Base-by-base conservation (phyloP, 2,888 invertebrate genomes). In the Diarsia dahlii region DNA sequence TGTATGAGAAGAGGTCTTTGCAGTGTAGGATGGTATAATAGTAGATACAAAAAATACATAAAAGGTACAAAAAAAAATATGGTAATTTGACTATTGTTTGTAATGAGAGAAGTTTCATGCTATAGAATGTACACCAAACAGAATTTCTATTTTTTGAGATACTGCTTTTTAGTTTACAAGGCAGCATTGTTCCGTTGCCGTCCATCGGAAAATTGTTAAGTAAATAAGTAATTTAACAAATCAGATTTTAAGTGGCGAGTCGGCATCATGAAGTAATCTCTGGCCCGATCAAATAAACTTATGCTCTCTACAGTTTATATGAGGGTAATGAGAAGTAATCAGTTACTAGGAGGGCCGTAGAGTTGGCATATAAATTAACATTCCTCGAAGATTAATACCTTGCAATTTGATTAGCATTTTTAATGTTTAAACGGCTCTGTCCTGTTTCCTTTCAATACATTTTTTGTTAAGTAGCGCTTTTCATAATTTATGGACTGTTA, bases 171-270 rank as follows among this genome's bases (percentile, higher is more conserved):
- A 8, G 15, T 34, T n/a, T 23, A 45, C 8, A n/a, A 15, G 0
- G 3, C 63, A n/a, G n/a, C 63, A 63, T 82, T 87, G 81, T 78
- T 80, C 28, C 28, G 52, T 78, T 78, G 73, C 63, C 80, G 79
- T 74, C 76, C 76, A 12, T 52, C 62, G 79, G 85, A 80, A 86
- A 88, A 86, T 91, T 89, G 88, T 91, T 91, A 90, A 93, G 92
- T 93, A 94, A 94, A 95, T 94, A 93, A 92, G 93, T 91, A 92
- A 92, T 93, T 93, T 91, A 91, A 93, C 92, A 90, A 94, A 94
- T 93, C 91, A 92, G 92, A 91, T 92, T 92, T 92, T 93, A 93
- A 93, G 92, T 91, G 91, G 90, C 87, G 20, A 66, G 88, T 87
- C 84, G 84, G 88, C 84, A 88, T 85, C 84, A 72, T 80, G 71